Evolutionary conservation across 2,888 invertebrate genomes (phyloP).

Genomic region (Orthosia incerta): DNA sequence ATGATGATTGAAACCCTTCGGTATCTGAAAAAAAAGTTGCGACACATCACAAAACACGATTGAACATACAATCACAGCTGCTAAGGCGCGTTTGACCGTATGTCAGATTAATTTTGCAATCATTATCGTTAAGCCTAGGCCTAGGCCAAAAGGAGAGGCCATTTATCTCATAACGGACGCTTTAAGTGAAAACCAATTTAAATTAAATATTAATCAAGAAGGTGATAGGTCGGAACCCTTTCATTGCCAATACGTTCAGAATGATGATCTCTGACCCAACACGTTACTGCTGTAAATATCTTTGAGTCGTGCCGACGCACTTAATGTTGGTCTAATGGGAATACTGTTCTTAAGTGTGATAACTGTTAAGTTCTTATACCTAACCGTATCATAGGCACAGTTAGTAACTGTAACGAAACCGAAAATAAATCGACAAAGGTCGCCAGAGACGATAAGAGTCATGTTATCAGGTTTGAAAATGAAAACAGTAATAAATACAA

Average conservation of each 20-base stretch:
- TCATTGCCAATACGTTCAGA: slow-evolving; percentile 17
- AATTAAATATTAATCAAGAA: slow-evolving; percentile 18
- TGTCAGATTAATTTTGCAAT: neutral
- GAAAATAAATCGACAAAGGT: neutral
- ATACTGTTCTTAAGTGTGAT: slow-evolving; percentile 5
- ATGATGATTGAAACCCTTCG: neutral
- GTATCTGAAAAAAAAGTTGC: neutral
- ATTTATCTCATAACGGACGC: neutral
- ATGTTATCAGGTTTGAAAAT: neutral
- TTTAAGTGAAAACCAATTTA: neutral
- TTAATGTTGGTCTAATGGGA: neutral
- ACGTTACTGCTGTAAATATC: slow-evolving; percentile 3
- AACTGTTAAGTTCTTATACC: neutral
- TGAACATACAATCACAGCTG: neutral
- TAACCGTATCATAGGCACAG: neutral
- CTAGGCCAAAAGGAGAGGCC: too few species aligned
- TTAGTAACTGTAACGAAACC: neutral
- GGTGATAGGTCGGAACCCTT: slow-evolving; percentile 1
- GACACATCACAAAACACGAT: neutral
- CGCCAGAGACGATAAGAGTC: too few species aligned
- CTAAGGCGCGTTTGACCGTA: neutral
- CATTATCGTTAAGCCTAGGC: too few species aligned
- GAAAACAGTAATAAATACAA: neutral
- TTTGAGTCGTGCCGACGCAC: slow-evolving; percentile 24
- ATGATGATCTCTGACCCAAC: slow-evolving; percentile 7